Evolutionary conservation across 2,113 vertebrate genomes (phyloP), one percentile per base, ranked within the genome.

Genomic region (Apteryx mantelli): DNA sequence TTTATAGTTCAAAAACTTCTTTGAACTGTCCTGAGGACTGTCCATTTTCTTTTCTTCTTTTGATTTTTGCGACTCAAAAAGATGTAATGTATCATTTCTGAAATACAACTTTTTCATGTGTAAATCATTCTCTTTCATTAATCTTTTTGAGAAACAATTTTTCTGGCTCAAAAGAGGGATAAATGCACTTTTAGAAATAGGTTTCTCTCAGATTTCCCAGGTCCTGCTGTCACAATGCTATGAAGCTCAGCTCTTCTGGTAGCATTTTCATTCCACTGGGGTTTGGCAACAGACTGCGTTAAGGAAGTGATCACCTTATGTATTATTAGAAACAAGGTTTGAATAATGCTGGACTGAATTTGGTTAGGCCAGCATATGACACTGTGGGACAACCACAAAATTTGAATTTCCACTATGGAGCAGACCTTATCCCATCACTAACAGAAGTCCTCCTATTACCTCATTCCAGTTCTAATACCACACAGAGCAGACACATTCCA

Each of bases 241-340:
- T 55, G 73, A 78, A 95, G 56, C 6, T 81, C 56, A 91, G 66
- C 24, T 21, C 6, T 44, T 22, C 7, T 6, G 15, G 30, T 46
- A 28, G 28, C 0, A 0, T 71, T 76, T 78, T 21, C 1, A 0
- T 80, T 84, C 50, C 0, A 0, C 42, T 64, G 28, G 34, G 24
- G 9, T 78, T 50, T 85, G 68, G 73, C 74, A 91, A 65, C 56
- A 75, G 38, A 12, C 36, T 30, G 28, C 13, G 24, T 52, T 84
- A 17, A 68, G 32, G 56, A 75, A 78, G 18, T 4, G 11, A 79
- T 64, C 74, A 36, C 56, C 52, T 73, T 38, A 44, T 19, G 19
- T 65, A 24, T 36, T 79, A 40, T 30, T 73, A 80, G 68, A 73
- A 91, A 80, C 36, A 65, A 73, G 17, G 26, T 58, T 66, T 93